phyloP scores from a whole-genome alignment of 92 coral and sea anemone genomes.

The Meandrina meandrites region DNA sequence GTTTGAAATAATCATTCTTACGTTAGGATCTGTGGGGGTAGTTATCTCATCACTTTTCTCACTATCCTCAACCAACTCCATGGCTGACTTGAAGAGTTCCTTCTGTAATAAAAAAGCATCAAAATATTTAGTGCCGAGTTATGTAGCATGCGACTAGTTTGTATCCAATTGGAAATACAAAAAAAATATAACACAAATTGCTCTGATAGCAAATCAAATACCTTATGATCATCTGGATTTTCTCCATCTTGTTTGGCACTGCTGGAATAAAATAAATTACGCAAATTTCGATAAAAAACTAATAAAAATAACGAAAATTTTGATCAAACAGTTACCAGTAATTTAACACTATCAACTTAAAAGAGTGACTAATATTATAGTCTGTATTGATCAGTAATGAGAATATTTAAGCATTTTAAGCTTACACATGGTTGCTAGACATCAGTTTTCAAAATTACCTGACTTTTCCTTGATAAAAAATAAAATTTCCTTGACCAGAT shows the following conservation, averaged over 20 bases:
- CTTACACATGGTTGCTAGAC: too few relatives aligned
- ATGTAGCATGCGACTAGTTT: too few relatives aligned
- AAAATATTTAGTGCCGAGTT: too few relatives aligned
- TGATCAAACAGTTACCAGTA: neutral
- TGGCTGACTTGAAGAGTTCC: constrained; percentile 83
- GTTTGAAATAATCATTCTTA: constrained; percentile 36
- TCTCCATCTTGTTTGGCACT: constrained; percentile 56
- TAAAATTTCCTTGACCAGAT: too few relatives aligned
- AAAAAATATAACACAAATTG: neutral
- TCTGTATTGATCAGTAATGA: too few relatives aligned
- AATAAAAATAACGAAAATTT: neutral
- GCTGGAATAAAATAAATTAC: constrained; percentile 42
- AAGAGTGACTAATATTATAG: neutral
- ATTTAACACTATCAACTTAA: neutral
- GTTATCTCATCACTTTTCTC: constrained; percentile 80
- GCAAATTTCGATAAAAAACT: too few relatives aligned
- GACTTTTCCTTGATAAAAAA: too few relatives aligned
- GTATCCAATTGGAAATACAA: neutral
- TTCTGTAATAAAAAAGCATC: constrained; percentile 37
- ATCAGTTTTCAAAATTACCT: too few relatives aligned
- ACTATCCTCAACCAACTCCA: constrained; percentile 85
- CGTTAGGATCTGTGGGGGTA: constrained; percentile 88
- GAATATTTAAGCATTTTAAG: too few relatives aligned
- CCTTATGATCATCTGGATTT: constrained; percentile 74
- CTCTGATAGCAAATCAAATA: neutral